A percentile compares a stretch with the other conserved stretches of the same genome.
These are phyloP conservation scores for Clupea harengus DNA, from an alignment of 2,113 vertebrate genomes.

Conservation along the genomic window DNA sequence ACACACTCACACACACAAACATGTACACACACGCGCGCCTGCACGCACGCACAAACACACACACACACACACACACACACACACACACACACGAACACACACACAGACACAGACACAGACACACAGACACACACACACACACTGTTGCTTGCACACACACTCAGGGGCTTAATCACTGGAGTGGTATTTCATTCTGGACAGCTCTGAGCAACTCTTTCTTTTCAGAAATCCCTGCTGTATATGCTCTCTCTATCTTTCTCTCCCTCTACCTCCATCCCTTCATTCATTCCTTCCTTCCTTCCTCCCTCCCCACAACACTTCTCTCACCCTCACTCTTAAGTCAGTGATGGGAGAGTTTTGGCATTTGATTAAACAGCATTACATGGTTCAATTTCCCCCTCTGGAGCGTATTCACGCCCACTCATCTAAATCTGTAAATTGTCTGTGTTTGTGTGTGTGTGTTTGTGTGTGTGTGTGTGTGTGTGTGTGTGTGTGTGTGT, in stretches of 20 bases:
- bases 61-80: background rate
- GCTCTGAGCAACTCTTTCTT: background rate
- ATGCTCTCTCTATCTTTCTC: background rate
- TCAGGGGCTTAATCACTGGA: background rate
- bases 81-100: background rate
- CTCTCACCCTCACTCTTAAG: background rate
- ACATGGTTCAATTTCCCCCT: conserved; percentile 5
- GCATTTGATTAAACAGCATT: conserved; percentile 9
- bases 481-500: background rate
- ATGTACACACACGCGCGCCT: background rate
- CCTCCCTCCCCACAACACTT: background rate
- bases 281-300: too few species aligned
- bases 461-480: conserved; percentile 10
- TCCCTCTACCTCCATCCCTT: background rate
- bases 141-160: background rate
- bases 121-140: background rate
- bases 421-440: background rate
- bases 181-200: conserved; percentile 1
- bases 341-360: background rate
- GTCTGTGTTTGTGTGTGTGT: background rate
- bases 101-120: background rate
- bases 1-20: background rate
- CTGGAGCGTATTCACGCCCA: background rate
- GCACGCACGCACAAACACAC: background rate
- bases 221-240: background rate